Evolutionary conservation across 2,113 vertebrate genomes (phyloP).

Genomic region (Myiozetetes cayanensis): DNA sequence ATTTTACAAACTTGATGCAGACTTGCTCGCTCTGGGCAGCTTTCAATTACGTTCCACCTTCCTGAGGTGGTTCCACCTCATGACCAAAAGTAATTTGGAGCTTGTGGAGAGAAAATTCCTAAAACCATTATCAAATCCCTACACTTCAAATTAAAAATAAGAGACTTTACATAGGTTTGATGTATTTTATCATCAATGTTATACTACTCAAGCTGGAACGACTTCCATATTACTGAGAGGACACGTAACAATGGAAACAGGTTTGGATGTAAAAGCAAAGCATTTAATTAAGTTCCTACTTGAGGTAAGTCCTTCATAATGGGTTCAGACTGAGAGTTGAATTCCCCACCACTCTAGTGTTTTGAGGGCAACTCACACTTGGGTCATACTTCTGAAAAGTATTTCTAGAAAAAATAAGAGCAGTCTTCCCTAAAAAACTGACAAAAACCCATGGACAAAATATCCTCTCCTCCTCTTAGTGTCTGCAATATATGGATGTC

Average conservation of each 20-base stretch:
- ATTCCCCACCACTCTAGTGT: background rate
- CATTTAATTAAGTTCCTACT: background rate
- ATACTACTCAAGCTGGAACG: background rate
- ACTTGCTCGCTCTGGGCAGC: background rate
- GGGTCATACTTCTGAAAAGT: background rate
- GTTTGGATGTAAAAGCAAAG: background rate
- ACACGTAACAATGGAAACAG: background rate
- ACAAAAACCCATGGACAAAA: background rate
- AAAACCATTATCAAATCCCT: background rate
- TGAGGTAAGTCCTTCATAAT: background rate
- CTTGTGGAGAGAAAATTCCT: background rate
- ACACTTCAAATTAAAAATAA: background rate
- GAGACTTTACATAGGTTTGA: background rate
- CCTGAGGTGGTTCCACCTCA: background rate
- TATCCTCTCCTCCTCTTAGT: background rate
- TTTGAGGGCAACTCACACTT: background rate
- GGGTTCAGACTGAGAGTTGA: background rate
- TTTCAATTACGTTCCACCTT: background rate
- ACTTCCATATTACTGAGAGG: background rate
- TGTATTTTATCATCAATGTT: background rate
- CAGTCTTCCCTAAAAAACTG: background rate
- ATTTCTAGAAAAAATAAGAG: background rate
- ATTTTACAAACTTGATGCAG: background rate
- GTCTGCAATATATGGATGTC: background rate
- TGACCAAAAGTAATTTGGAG: background rate